Percentiles rank a stretch among this genome's conserved stretches.
phyloP scores from a whole-genome alignment of 2,113 vertebrate species.

The Desmodus rotundus region DNA sequence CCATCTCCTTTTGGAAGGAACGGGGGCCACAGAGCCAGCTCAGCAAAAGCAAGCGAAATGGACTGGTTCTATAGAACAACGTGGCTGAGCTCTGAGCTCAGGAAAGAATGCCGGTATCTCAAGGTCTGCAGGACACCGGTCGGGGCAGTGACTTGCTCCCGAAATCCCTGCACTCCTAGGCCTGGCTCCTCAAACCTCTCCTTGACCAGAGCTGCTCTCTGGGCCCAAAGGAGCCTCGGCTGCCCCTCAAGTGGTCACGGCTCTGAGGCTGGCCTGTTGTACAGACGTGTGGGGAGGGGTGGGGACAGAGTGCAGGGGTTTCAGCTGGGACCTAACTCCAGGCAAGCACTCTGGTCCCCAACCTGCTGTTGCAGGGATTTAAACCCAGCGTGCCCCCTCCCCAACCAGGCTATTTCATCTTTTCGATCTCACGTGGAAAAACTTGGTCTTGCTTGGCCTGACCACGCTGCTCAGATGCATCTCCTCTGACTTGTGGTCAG shows the following conservation, averaged over 20 bases:
- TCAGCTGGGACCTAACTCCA: neutral
- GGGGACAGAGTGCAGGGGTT: neutral
- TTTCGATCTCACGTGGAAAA: neutral
- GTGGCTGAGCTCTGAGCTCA: neutral
- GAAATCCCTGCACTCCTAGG: neutral
- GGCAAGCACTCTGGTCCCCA: neutral
- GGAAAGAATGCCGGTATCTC: neutral
- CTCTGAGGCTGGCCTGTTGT: neutral
- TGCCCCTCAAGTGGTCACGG: neutral
- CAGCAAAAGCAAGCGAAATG: neutral
- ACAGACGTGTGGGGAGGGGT: fast-evolving
- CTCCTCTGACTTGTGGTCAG: neutral
- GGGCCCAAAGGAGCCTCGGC: neutral
- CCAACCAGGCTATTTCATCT: neutral
- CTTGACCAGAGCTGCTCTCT: neutral
- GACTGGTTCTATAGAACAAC: neutral
- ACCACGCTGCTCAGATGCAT: neutral
- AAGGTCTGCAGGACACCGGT: neutral
- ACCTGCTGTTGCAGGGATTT: neutral
- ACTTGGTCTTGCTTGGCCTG: neutral
- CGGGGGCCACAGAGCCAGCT: neutral
- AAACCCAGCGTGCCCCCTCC: neutral
- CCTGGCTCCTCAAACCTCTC: neutral
- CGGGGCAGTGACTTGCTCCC: neutral
- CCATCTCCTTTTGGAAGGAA: neutral